Evolutionary conservation across 2,888 invertebrate genomes (phyloP).

Genomic region (Diadegma fenestrale): DNA sequence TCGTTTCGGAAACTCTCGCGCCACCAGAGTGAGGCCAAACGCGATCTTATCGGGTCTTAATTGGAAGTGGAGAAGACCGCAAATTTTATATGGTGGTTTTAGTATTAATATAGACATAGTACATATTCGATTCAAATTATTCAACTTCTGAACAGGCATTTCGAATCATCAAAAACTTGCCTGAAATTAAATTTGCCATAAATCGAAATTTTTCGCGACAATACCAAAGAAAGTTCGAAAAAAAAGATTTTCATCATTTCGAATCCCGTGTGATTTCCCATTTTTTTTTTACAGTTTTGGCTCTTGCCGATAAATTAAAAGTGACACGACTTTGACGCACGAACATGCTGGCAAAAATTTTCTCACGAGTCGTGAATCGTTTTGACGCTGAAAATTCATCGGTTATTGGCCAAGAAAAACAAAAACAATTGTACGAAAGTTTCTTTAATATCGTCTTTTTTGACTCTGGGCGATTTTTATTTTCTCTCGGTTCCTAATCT

Average conservation of each 20-base stretch:
- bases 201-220: not conserved
- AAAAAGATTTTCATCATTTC: not conserved
- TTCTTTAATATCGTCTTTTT: not conserved
- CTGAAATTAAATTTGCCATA: conserved; percentile 14
- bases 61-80: conserved; percentile 77
- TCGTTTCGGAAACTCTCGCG: conserved; percentile 72
- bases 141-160: conserved; percentile 18
- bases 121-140: conserved; percentile 7
- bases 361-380: not conserved
- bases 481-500: conserved; percentile 59
- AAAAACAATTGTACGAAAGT: not conserved
- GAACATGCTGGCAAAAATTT: not conserved
- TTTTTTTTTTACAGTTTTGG: conserved; percentile 3
- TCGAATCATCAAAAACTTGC: conserved; percentile 26
- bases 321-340: not conserved
- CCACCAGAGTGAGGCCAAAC: conserved; percentile 67
- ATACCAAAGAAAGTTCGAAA: not conserved
- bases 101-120: conserved; percentile 39
- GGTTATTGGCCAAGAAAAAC: not conserved
- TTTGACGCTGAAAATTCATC: no score
- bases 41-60: conserved; percentile 82
- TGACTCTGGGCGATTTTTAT: conserved; percentile 53
- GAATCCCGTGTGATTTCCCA: not conserved
- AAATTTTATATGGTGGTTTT: conserved; percentile 68
- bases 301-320: not conserved